Evolutionary conservation across 2,888 invertebrate genomes (phyloP), one percentile per base, ranked within the genome.

Genomic region (Hydrotaea diabolus): DNA sequence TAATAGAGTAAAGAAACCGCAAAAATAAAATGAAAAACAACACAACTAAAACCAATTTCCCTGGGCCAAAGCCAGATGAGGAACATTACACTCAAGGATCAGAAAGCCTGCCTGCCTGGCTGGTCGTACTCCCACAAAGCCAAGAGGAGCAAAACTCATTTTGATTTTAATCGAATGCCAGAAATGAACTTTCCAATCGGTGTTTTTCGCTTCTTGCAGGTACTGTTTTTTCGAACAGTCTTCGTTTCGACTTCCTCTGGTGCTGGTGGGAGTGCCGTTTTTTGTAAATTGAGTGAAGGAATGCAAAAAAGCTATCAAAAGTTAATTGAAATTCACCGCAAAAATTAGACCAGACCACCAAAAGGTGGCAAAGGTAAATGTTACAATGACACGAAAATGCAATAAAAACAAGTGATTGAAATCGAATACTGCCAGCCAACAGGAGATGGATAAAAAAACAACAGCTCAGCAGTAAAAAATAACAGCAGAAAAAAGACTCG

Each of bases 271-370:
- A 13, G 59, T 23, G 13, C 15, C 31, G 31, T 26, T 57, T 36
- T 57, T 36, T 49, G 66, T 36, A 77, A 80, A 77, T 77, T 80
- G 55, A 74, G 55, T 75, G 77, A 77, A 83, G 74, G 46, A 77
- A 80, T 74, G 73, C 69, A 71, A 74, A 77, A 83, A 74, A 73
- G 57, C n/a, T 43, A 49, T 15, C 39, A 77, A 69, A 69, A 3
- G 39, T 21, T 69, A 80, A 83, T 83, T 80, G 77, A 83, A 83
- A 83, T 79, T 76, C 59, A 73, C 79, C 83, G 57, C 78, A 76
- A 79, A 55, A 83, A 83, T 77, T 80, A 77, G 23, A 80, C 69
- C 59, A 59, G 59, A 77, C 53, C 77, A 74, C 53, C 77, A 74
- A 59, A 55, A 59, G 59, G 59, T 59, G 59, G 59, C 59, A 23